These are phyloP conservation scores for Brachyrhaphis roseni DNA, from an alignment of 2,797 vertebrate genomes.

Conservation along the genomic window DNA sequence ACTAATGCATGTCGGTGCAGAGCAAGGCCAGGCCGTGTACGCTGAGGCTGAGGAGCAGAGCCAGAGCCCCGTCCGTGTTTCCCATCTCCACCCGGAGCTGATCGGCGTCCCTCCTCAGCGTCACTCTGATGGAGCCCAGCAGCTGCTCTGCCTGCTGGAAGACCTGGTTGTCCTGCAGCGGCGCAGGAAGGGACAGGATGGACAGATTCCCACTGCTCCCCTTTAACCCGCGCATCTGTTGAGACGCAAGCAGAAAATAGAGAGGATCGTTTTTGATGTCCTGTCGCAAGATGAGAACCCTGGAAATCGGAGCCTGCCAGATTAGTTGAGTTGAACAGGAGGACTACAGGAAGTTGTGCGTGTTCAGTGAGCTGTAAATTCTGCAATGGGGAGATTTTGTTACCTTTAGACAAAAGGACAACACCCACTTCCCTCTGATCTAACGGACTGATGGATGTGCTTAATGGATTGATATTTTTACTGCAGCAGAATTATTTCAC, in stretches of 20 bases:
- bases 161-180: conserved; percentile 74
- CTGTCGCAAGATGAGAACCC: neutral
- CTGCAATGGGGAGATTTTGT: neutral
- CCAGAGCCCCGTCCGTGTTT: conserved; percentile 55
- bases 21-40: conserved; percentile 78
- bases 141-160: conserved; percentile 79
- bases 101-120: conserved; percentile 73
- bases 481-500: neutral
- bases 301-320: neutral
- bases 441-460: neutral
- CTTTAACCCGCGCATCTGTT: conserved; percentile 51
- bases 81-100: conserved; percentile 68
- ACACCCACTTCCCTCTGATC: neutral
- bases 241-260: neutral
- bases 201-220: conserved; percentile 50
- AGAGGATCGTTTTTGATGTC: neutral
- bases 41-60: conserved; percentile 80
- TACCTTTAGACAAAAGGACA: neutral
- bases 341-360: neutral
- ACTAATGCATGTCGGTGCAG: conserved; percentile 15
- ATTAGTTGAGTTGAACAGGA: neutral
- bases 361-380: neutral
- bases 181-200: conserved; percentile 56
- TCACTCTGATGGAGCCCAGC: conserved; percentile 75
- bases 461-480: too few relatives aligned